These are phyloP conservation scores for Luffia ferchaultella DNA, from an alignment of 2,888 invertebrate genomes.

Conservation along the genomic window DNA sequence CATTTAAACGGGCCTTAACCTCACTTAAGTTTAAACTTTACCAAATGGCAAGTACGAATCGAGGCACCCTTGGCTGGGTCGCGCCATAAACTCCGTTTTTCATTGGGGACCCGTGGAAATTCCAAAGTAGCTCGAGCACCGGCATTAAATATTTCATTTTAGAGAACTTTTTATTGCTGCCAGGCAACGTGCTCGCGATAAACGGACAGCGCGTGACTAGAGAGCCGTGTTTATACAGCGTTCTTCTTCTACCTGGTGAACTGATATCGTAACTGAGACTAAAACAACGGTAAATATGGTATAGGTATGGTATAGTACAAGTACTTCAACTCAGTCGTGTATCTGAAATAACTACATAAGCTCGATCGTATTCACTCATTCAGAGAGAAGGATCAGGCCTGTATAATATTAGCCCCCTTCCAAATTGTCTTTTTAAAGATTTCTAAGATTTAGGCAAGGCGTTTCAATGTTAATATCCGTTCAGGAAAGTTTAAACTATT, in stretches of 20 bases:
- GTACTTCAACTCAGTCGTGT: too few relatives aligned
- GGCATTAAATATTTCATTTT: slow-evolving; percentile 63
- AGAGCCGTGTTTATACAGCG: slow-evolving; percentile 41
- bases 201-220: slow-evolving; percentile 56
- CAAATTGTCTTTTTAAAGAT: too few relatives aligned
- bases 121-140: slow-evolving; percentile 32
- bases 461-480: too few relatives aligned
- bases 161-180: slow-evolving; percentile 62
- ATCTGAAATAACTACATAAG: too few relatives aligned
- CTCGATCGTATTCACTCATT: too few relatives aligned
- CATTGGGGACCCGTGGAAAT: slow-evolving; percentile 4
- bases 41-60: background rate
- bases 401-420: too few relatives aligned
- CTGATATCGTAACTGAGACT: too few relatives aligned
- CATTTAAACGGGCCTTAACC: background rate
- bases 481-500: too few relatives aligned
- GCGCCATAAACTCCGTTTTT: background rate
- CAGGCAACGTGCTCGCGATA: slow-evolving; percentile 57
- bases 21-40: background rate
- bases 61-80: background rate
- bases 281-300: too few relatives aligned
- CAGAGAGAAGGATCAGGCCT: too few relatives aligned
- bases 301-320: too few relatives aligned
- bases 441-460: too few relatives aligned
- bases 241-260: slow-evolving; percentile 5